phyloP scores from a whole-genome alignment of 2,797 vertebrate species.

The Tokudaia muenninki region DNA sequence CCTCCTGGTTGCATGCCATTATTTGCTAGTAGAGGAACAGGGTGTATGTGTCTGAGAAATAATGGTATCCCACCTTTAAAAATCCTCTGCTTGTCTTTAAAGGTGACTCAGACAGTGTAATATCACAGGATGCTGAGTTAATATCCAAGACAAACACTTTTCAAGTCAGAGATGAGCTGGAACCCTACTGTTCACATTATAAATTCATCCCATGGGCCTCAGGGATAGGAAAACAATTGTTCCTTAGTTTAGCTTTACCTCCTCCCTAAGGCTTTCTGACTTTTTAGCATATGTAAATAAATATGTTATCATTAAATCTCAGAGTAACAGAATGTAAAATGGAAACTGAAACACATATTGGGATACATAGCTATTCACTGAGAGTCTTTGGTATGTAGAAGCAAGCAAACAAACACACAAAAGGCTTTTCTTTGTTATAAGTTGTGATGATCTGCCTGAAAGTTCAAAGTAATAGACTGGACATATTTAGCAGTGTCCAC shows the following conservation, averaged over 20 bases:
- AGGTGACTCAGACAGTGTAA: constrained; percentile 77
- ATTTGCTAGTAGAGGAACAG: not conserved
- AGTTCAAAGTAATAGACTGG: not conserved
- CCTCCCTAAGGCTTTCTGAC: constrained; percentile 44
- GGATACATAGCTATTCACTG: not conserved
- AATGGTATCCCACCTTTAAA: constrained; percentile 75
- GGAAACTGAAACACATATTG: not conserved
- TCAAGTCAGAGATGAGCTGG: constrained; percentile 29
- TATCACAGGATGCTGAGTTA: constrained; percentile 77
- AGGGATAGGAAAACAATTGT: constrained; percentile 67
- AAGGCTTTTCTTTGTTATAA: not conserved
- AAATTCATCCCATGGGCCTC: constrained; percentile 67
- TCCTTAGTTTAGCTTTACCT: constrained; percentile 59
- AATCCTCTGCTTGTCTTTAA: constrained; percentile 65
- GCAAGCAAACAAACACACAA: not conserved
- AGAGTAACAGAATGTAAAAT: constrained; percentile 32
- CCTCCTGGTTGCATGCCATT: not conserved
- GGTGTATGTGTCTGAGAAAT: constrained; percentile 76
- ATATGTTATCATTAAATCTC: constrained; percentile 59
- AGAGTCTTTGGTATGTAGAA: not conserved
- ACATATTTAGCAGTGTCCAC: not conserved
- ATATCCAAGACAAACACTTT: constrained; percentile 72
- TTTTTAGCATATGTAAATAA: constrained; percentile 68
- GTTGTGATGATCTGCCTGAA: not conserved
- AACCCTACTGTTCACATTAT: constrained; percentile 68